Base-by-base conservation (phyloP, 2,113 vertebrate species). In the Hypomesus transpacificus region DNA sequence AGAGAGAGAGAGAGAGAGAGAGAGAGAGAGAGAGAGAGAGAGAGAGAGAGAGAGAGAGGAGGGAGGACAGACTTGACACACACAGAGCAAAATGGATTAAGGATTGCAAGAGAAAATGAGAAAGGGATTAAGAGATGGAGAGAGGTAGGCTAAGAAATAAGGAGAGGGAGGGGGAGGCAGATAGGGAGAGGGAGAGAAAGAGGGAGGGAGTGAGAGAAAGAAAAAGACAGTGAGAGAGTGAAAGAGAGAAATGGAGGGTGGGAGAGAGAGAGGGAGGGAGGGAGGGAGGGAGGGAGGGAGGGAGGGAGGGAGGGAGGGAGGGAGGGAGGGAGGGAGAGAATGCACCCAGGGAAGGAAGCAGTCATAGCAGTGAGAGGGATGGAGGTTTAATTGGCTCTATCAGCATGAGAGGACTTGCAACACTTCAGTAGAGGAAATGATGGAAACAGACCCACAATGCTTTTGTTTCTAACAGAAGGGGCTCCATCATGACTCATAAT, bases 311-410 rank as follows among this genome's bases (percentile, higher is more conserved):
- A 28, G 24, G 14, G 22, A 21, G 14, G 1, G 59, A 28, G 58
- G 4, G 17, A 46, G 22, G 0, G 75, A 80, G 75, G 68, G 39
- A 14, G 62, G 18, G 61, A 39, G 28, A 18, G 26, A 6, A 2
- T 34, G 60, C 9, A 17, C 75, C 67, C 17, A 8, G 64, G 57
- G 53, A 63, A 68, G 77, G 75, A 68, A 75, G 71, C 79, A 71
- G 67, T 20, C 39, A 13, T 17, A 75, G 75, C 69, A 51, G 65
- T 68, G 79, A 85, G 85, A 87, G 68, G 77, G 80, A 89, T 84
- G 87, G 81, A 78, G 80, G 80, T 89, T 86, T 85, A 88, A 89
- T 89, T 86, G 83, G 86, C 82, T 89, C 67, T 74, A 74, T 66
- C 75, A 62, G 61, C 62, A 73, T 75, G 85, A 79, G 83, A 83